Evolutionary conservation across 2,113 vertebrate genomes (phyloP), one percentile per base, ranked within the genome.

Genomic region (Sinocyclocheilus rhinocerous): DNA sequence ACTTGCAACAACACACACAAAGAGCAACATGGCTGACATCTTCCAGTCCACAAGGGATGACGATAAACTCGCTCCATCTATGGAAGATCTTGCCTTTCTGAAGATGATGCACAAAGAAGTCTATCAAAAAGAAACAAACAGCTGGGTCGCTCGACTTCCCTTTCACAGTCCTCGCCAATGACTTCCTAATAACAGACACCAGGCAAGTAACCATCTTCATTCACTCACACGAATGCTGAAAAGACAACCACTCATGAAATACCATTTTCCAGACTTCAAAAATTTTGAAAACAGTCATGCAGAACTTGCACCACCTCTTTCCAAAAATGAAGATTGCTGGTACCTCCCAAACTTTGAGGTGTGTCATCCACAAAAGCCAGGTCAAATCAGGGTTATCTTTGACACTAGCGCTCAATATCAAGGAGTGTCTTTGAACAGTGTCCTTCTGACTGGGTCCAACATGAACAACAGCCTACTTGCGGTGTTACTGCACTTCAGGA

Each of bases 381-480:
- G 29, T 39, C 26, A 22, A 61, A 33, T 80, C 15, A 63, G 61
- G 33, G 55, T 52, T 52, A 15, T 52, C 13, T n/a, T 61, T 81
- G 33, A 81, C n/a, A n/a, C n/a, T n/a, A n/a, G n/a, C n/a, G n/a
- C n/a, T n/a, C n/a, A n/a, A n/a, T n/a, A n/a, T n/a, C n/a, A n/a
- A n/a, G n/a, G n/a, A n/a, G n/a, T n/a, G 50, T 52, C 13, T n/a
- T 61, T 81, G 33, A 81, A 65, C 18, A 39, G 36, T 24, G 55
- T 80, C 9, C 6, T 80, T 4, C 26, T 80, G 16, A 29, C 26
- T 36, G 77, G 77, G 5, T 55, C 55, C 11, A 36, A 84, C 48
- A 67, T 73, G 36, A 73, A 84, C 45, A 84, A 84, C 29, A 84
- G 83, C 29, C 70, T 75, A 6, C 67, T 75, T 22, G 70, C 33